phyloP scores from a whole-genome alignment of 1,140 invertebrate species.

The Nasonia vitripennis region DNA sequence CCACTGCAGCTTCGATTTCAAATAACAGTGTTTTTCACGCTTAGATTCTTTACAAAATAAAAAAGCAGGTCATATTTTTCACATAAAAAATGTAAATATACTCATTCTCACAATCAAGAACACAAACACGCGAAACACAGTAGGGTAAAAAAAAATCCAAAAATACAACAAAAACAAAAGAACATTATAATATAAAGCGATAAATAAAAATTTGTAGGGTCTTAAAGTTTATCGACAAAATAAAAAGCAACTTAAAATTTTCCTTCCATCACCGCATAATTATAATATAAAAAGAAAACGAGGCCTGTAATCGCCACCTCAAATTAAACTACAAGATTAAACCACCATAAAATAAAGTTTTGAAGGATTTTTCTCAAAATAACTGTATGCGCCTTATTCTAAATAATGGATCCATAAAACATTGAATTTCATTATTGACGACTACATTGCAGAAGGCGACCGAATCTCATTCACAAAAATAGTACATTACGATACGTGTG shows the following conservation, averaged over 20 bases:
- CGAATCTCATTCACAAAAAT: background rate
- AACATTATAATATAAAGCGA: background rate
- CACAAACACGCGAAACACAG: background rate
- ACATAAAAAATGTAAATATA: constrained; percentile 28
- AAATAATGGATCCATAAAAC: background rate
- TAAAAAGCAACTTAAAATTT: constrained; percentile 8
- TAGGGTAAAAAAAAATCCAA: constrained; percentile 1
- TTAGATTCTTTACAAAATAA: background rate
- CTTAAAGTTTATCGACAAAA: background rate
- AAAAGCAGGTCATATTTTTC: constrained; percentile 28
- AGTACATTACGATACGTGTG: too few relatives aligned
- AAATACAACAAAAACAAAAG: background rate
- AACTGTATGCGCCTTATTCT: background rate
- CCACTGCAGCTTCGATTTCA: constrained; percentile 1
- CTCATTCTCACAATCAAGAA: background rate
- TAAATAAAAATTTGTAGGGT: background rate
- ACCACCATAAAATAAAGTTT: constrained; percentile 16
- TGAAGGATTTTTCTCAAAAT: constrained; percentile 29
- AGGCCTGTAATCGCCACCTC: background rate
- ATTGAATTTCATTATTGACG: background rate
- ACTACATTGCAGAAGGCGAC: background rate
- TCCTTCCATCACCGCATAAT: background rate
- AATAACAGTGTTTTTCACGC: background rate
- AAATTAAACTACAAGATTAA: background rate
- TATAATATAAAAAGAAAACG: background rate